Base-by-base conservation (phyloP, 2,888 invertebrate species). In the Petrophora chlorosata region DNA sequence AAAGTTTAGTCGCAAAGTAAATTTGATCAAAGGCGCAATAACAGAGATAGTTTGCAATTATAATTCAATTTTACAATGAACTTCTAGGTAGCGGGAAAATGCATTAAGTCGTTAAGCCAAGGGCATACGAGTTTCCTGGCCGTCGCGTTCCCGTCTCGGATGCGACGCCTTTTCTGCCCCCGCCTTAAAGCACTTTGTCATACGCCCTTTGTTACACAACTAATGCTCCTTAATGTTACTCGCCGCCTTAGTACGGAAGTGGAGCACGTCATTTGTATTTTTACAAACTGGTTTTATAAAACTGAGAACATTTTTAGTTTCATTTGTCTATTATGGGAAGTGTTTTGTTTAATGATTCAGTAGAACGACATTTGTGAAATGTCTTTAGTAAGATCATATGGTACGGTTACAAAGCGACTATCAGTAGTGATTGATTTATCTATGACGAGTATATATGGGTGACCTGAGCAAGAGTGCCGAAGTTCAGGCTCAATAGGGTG, bases 151-250 rank as follows among this genome's bases (percentile, higher is more conserved):
- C 22, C 29, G 39, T 44, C 38, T 56, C 32, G 42, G 52, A 54
- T 40, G 59, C 69, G 67, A 70, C 73, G 70, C 70, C 73, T 65
- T 70, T 80, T 80, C 76, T 81, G 66, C 64, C 69, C 67, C 62
- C 60, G 53, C 69, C 74, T 61, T 63, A 59, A 69, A 76, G 74
- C 80, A 83, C 83, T 83, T 81, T 81, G 81, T 83, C 81, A 81
- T 70, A 74, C 73, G 70, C 73, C 76, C 76, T 84, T 85, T 85
- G 83, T 85, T 73, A 76, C 68, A 59, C 66, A 74, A 76, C 78
- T 84, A 84, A 85, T 82, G 82, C 79, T 72, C 70, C 76, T 82
- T 80, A 81, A 82, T 79, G 79, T 69, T n/a, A 66, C 64, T 61
- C 66, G 61, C 63, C 71, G 64, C 67, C 65, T 68, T 66, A 71